Evolutionary conservation across 2,797 vertebrate species (phyloP), one percentile per base, ranked within the genome.

Genomic region (Gymnopithys bicolor): DNA sequence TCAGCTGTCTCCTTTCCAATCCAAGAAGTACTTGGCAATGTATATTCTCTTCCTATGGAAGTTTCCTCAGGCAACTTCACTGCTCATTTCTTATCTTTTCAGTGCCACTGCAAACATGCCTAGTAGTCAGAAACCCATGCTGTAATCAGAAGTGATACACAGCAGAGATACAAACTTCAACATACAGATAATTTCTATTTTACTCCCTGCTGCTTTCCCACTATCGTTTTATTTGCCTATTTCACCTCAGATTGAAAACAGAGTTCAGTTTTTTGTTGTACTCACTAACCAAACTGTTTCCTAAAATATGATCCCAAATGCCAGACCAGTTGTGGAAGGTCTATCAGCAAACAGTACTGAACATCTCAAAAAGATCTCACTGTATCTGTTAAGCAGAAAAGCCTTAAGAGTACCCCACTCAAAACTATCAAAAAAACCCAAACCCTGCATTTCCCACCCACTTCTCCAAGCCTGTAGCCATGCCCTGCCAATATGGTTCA

Each of bases 391-490:
- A 48, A 66, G 49, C 28, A 83, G 33, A 46, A 79, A 39, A 84
- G 45, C n/a, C 59, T 11, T 5, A 5, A 11, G 17, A 43, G 24
- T 3, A 7, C 11, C 37, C 35, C n/a, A 30, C 41, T 53, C 49
- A 52, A 56, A 90, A 45, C 14, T 84, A 74, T 6, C 8, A 46
- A 48, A 9, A 30, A 56, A 55, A 59, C 0, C 37, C 19, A 17
- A 30, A 7, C 3, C 21, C 39, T 55, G 37, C 6, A 39, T 28
- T 81, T 90, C 89, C 35, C 76, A 28, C 33, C 21, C 45, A 51
- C 21, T 84, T 73, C 63, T 58, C n/a, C 63, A 60, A 66, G 43
- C 45, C 84, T 87, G 78, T 59, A 93, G 81, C 35, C 87, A 85
- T 7, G 41, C 52, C 56, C 79, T 7, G 1, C 48, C 87, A 91